Percentiles rank a stretch among this genome's conserved stretches.
Conservation (phyloP, 2,797 vertebrate species). For the Rhynchotus rufescens region DNA sequence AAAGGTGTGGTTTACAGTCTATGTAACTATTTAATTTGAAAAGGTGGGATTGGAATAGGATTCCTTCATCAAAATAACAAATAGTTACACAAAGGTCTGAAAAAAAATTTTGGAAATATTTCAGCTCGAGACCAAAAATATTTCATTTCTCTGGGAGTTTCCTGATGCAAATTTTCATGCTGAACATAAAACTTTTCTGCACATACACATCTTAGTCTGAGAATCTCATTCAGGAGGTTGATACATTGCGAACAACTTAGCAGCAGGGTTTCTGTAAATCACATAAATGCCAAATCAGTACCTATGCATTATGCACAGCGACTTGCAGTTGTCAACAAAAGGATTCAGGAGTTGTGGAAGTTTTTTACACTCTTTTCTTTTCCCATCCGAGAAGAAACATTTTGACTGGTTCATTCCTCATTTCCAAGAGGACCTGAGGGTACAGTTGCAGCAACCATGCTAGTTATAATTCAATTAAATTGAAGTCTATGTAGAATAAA, state of each 20-base stretch:
- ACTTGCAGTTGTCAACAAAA: neutral
- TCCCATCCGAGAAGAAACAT: conserved; percentile 30
- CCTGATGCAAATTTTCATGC: neutral
- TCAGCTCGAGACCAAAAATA: neutral
- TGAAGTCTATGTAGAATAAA: conserved; percentile 40
- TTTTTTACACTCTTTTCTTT: neutral
- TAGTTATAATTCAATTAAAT: conserved; percentile 65
- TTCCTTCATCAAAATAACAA: neutral
- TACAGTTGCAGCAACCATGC: neutral
- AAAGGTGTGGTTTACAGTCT: neutral
- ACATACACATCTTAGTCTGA: accelerated
- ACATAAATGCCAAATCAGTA: neutral
- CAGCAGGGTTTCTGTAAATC: neutral
- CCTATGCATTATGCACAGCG: neutral
- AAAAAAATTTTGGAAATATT: neutral
- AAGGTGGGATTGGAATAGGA: neutral
- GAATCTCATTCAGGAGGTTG: neutral
- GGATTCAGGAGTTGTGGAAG: neutral
- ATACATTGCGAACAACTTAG: neutral
- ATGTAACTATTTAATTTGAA: neutral
- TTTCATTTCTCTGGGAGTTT: neutral
- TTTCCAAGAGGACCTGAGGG: conserved; percentile 38
- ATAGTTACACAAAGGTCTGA: neutral
- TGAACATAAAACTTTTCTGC: neutral
- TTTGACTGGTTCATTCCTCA: conserved; percentile 21